Conservation (phyloP, 2,888 invertebrate species). For the Argynnis bischoffii region DNA sequence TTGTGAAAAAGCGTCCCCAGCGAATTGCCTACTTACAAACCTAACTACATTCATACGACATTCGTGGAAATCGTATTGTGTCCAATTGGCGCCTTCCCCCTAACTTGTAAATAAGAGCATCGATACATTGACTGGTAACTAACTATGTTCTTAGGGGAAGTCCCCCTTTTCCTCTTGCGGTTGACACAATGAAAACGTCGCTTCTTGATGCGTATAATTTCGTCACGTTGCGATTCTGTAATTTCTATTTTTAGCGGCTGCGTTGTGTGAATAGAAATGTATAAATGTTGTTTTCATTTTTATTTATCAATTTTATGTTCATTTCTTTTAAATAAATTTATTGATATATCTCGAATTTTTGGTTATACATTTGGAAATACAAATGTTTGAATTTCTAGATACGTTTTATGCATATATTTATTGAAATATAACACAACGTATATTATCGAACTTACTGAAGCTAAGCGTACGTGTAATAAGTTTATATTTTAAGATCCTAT, state of each 20-base stretch:
- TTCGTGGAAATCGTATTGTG: constrained; percentile 55
- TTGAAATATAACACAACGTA: too few relatives aligned
- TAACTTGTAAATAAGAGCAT: constrained; percentile 48
- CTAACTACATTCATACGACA: constrained; percentile 46
- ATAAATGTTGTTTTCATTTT: too few relatives aligned
- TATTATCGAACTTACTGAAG: too few relatives aligned
- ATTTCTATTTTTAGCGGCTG: constrained; percentile 32
- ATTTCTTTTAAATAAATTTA: too few relatives aligned
- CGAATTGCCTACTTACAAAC: constrained; percentile 43
- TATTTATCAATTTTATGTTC: too few relatives aligned
- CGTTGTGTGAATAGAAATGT: too few relatives aligned
- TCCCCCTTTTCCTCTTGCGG: constrained; percentile 40
- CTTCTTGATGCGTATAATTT: constrained; percentile 30
- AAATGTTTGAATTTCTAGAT: too few relatives aligned
- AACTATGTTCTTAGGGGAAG: constrained; percentile 48
- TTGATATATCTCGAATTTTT: too few relatives aligned
- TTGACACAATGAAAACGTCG: constrained; percentile 35
- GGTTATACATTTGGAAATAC: too few relatives aligned
- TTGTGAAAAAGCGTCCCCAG: constrained; percentile 35
- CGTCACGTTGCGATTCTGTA: constrained; percentile 24
- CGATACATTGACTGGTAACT: constrained; percentile 63
- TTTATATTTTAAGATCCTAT: not conserved
- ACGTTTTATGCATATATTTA: too few relatives aligned
- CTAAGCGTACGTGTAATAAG: too few relatives aligned
- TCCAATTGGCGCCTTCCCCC: constrained; percentile 48